Evolutionary conservation across 2,113 vertebrate species (phyloP).

Genomic region (Raphicerus campestris): DNA sequence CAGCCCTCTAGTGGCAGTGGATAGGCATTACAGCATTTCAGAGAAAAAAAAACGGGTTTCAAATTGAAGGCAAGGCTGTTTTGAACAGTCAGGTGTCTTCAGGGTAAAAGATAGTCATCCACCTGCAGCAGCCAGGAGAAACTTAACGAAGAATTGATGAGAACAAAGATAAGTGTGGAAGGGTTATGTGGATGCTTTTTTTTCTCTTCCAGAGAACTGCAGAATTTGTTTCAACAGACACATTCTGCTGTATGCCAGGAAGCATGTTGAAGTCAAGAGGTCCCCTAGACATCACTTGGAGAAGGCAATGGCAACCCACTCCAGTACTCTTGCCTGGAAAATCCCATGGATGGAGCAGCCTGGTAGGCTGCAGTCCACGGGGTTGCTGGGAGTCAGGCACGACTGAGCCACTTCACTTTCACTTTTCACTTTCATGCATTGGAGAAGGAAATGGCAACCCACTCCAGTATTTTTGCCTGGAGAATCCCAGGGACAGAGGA

Average conservation of each 20-base stretch:
- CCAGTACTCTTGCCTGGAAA: too few species aligned
- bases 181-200: background rate
- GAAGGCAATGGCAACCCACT: too few species aligned
- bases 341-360: too few species aligned
- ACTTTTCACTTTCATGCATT: too few species aligned
- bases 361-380: too few species aligned
- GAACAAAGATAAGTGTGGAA: background rate
- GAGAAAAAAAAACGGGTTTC: background rate
- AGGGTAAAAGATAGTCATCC: background rate
- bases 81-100: fast-evolving
- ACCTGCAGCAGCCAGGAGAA: background rate
- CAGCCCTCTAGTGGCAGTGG: slow-evolving; percentile 36
- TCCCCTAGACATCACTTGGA: background rate
- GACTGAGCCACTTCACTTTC: too few species aligned
- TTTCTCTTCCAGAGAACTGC: too few species aligned
- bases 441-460: too few species aligned
- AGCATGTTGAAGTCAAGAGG: background rate
- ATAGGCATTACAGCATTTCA: background rate
- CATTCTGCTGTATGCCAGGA: background rate
- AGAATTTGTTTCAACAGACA: too few species aligned
- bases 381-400: too few species aligned
- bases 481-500: too few species aligned
- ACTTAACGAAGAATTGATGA: background rate
- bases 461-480: too few species aligned
- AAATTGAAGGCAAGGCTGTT: background rate